Conservation (phyloP, 2,113 vertebrate species). For the Fulmarus glacialis region DNA sequence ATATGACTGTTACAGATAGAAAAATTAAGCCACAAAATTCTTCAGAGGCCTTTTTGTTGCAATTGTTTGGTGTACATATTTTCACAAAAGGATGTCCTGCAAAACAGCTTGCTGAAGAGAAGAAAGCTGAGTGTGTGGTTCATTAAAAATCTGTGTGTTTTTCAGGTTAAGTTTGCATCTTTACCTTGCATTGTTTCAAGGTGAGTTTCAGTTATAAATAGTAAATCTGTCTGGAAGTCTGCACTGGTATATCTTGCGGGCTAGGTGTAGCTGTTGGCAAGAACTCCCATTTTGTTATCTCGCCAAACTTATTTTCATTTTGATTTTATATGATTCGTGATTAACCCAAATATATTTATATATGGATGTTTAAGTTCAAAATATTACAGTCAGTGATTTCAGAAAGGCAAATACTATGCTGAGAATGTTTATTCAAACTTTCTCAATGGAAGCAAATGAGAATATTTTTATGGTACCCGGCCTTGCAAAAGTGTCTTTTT, state of each 20-base stretch:
- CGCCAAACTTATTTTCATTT: neutral
- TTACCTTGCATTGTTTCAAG: neutral
- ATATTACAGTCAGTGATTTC: neutral
- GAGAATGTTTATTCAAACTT: neutral
- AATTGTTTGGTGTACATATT: neutral
- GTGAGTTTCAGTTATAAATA: neutral
- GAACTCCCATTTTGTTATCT: neutral
- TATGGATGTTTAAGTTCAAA: neutral
- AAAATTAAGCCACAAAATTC: neutral
- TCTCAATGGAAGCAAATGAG: neutral
- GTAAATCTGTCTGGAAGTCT: neutral
- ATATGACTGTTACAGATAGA: conserved; percentile 8
- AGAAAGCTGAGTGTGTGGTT: neutral
- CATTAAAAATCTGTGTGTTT: neutral
- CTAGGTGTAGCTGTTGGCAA: neutral
- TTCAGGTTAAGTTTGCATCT: neutral
- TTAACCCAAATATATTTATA: neutral
- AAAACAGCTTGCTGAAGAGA: neutral
- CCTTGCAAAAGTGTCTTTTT: neutral
- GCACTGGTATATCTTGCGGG: neutral
- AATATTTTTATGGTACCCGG: neutral
- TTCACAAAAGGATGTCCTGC: neutral
- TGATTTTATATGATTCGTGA: neutral
- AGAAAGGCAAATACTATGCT: neutral
- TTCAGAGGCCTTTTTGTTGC: neutral